These are phyloP conservation scores for Temnothorax nylanderi DNA, from an alignment of 1,140 invertebrate genomes.

Conservation along the genomic window DNA sequence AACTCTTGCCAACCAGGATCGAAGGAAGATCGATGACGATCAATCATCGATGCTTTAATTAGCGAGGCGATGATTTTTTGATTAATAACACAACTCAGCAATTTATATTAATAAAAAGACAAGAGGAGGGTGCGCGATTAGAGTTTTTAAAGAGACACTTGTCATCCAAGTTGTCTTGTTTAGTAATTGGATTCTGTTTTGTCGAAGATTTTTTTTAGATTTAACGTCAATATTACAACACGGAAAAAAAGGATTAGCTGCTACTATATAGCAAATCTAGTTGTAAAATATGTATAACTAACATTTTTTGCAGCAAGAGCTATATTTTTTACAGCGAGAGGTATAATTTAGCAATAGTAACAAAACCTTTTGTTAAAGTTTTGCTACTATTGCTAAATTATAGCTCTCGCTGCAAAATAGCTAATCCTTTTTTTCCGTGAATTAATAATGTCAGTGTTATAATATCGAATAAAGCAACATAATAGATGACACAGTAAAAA, in stretches of 20 bases:
- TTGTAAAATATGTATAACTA: too few relatives aligned
- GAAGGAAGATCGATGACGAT: background rate
- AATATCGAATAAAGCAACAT: background rate
- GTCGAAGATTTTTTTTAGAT: background rate
- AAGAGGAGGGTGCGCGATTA: background rate
- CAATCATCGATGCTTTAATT: background rate
- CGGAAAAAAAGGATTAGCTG: too few relatives aligned
- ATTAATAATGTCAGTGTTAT: background rate
- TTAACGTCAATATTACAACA: background rate
- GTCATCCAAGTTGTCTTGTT: background rate
- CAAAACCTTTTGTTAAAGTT: too few relatives aligned
- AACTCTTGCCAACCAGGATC: background rate
- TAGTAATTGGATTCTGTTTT: background rate
- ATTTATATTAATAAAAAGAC: background rate
- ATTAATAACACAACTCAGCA: background rate
- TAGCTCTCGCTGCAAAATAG: too few relatives aligned
- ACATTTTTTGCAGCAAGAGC: too few relatives aligned
- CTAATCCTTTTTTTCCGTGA: too few relatives aligned
- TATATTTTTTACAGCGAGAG: too few relatives aligned
- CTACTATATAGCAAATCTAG: too few relatives aligned
- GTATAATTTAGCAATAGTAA: too few relatives aligned
- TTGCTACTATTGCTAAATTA: too few relatives aligned
- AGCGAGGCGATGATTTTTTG: background rate
- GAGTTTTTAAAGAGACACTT: background rate
- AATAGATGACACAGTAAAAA: background rate